Conservation (phyloP, 92 coral and sea anemone species). For the Parazoanthus atlanticus region DNA sequence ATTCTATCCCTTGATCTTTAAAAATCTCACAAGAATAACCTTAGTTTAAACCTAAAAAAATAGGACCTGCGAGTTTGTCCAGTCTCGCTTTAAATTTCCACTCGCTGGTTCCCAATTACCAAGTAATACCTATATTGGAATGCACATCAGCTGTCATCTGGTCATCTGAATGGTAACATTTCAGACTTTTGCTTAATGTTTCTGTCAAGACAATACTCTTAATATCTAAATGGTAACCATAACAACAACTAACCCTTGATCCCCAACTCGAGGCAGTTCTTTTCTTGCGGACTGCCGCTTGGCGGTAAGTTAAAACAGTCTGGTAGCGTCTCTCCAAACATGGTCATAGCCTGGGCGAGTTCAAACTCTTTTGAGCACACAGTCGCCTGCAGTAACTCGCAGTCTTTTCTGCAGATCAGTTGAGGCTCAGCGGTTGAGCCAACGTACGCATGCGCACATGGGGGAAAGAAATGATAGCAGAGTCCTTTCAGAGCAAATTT, state of each 20-base stretch:
- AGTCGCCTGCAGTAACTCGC: constrained; percentile 76
- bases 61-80: no score
- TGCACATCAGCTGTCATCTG: neutral
- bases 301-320: constrained; percentile 68
- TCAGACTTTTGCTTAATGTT: no score
- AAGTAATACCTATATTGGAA: no score
- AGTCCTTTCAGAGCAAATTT: constrained; percentile 71
- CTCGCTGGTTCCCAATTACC: no score
- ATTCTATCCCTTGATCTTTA: no score
- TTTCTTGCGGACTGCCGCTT: constrained; percentile 26
- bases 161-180: neutral
- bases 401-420: constrained; percentile 79
- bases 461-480: constrained; percentile 84
- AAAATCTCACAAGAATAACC: no score
- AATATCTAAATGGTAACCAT: neutral
- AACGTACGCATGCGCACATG: constrained; percentile 55
- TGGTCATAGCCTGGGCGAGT: constrained; percentile 58
- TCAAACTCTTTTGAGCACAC: constrained; percentile 89
- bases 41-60: no score
- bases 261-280: constrained; percentile 69
- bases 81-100: no score
- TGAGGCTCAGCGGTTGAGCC: constrained; percentile 47
- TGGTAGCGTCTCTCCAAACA: constrained; percentile 67
- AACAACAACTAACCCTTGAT: constrained; percentile 44
- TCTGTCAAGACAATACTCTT: no score